phyloP scores from a whole-genome alignment of 2,888 invertebrate genomes.

The Eupithecia vulgata region DNA sequence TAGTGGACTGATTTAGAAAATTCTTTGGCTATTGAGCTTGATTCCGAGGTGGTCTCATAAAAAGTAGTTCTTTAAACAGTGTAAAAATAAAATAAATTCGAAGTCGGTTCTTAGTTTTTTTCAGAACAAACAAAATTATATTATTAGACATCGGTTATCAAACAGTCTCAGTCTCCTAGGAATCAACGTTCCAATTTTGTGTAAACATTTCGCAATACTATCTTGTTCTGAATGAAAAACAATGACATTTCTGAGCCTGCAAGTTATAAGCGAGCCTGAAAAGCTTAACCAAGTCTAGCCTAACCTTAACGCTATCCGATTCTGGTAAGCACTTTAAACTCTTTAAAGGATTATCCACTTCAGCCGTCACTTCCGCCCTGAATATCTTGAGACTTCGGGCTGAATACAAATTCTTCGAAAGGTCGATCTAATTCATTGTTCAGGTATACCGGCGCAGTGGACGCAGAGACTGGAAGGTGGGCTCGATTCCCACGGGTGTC shows the following conservation, averaged over 20 bases:
- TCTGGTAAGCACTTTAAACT: slow-evolving; percentile 42
- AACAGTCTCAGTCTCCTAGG: too few relatives aligned
- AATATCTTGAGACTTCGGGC: slow-evolving; percentile 35
- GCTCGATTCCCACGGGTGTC: background rate
- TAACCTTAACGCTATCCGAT: slow-evolving; percentile 38
- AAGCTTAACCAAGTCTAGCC: slow-evolving; percentile 1
- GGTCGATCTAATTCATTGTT: slow-evolving; percentile 26
- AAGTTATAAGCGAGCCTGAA: background rate
- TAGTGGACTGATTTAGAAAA: too few relatives aligned
- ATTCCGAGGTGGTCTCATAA: too few relatives aligned
- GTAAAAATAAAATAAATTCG: too few relatives aligned
- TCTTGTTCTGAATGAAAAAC: background rate
- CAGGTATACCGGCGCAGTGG: background rate
- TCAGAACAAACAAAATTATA: too few relatives aligned
- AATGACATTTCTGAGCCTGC: background rate
- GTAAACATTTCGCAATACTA: background rate
- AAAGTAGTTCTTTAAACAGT: too few relatives aligned
- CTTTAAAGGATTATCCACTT: slow-evolving; percentile 40
- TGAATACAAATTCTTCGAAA: slow-evolving; percentile 33
- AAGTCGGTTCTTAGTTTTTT: too few relatives aligned
- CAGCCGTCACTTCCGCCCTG: slow-evolving; percentile 34
- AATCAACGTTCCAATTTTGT: background rate
- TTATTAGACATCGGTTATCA: too few relatives aligned
- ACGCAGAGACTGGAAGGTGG: background rate
- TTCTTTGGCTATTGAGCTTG: too few relatives aligned